Base-by-base conservation (phyloP, 2,888 invertebrate genomes). In the Apeira syringaria region DNA sequence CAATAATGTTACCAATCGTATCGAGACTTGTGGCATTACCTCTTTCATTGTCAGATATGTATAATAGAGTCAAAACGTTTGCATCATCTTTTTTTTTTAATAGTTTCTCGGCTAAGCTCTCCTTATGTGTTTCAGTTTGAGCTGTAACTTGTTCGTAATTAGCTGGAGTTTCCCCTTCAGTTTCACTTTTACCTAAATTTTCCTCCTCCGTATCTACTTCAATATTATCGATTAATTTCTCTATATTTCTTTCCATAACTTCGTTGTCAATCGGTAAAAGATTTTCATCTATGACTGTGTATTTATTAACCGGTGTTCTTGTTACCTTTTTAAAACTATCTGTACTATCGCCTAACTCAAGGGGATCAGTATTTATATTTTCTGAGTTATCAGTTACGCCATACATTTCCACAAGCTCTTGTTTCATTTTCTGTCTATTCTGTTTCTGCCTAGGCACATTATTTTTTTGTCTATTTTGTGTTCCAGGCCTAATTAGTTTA, bases 1-100 rank as follows among this genome's bases (percentile, higher is more conserved):
- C 41, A 6, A 48, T 30, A 2, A 4, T 11, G 8, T 48, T 48
- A 8, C 22, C 25, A 11, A 36, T 31, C 40, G 49, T 31, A 53
- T 69, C 11, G 2, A 44, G 8, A 15, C 20, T 20, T 6, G 20
- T 34, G 1, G 3, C 9, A 10, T 38, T 43, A 7, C 1, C 7
- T 27, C 31, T 46, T 6, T 74, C 67, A 33, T 40, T 52, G 28
- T 71, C 70, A n/a, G 71, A 65, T 7, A 71, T 33, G 45, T 74
- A 73, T 1, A 74, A 46, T 8, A 69, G 38, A 9, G 65, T 69
- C 13, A 73, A 25, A 15, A 68, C 41, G 6, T 55, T 54, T 27
- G 66, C 57, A 15, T 67, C 52, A 0, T 10, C 18, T 27, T 9
- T 20, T 7, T 20, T 20, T 7, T 20, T 20, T 20, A 20, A 7